phyloP scores from a whole-genome alignment of 2,113 vertebrate genomes.

The Xenus cinereus region DNA sequence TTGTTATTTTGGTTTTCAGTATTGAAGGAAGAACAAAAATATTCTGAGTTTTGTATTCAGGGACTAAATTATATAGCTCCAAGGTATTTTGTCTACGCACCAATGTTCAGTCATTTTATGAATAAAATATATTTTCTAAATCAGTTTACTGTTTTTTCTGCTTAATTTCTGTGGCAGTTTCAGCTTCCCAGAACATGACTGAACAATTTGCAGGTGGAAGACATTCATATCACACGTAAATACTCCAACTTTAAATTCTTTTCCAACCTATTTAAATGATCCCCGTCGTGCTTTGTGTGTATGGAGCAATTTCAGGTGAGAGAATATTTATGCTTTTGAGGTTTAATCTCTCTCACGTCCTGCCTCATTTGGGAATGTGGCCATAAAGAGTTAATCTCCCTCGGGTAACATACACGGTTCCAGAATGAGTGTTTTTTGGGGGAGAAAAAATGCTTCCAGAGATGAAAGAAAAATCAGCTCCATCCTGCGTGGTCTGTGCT shows the following conservation, averaged over 20 bases:
- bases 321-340: background rate
- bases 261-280: background rate
- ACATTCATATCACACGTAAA: background rate
- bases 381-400: background rate
- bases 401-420: background rate
- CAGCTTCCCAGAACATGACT: background rate
- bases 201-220: background rate
- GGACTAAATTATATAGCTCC: background rate
- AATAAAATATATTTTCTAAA: conserved; percentile 42
- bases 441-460: background rate
- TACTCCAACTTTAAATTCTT: background rate
- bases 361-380: background rate
- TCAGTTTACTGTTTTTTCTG: background rate
- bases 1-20: background rate
- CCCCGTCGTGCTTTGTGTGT: background rate
- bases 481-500: background rate
- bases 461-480: background rate
- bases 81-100: background rate
- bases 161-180: background rate
- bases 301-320: background rate
- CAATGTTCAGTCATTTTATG: background rate
- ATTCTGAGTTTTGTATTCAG: background rate
- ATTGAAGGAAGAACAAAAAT: background rate
- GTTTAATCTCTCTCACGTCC: background rate
- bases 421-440: background rate